These are phyloP conservation scores for Lophochroa leadbeateri DNA, from an alignment of 2,113 vertebrate genomes.

Conservation along the genomic window DNA sequence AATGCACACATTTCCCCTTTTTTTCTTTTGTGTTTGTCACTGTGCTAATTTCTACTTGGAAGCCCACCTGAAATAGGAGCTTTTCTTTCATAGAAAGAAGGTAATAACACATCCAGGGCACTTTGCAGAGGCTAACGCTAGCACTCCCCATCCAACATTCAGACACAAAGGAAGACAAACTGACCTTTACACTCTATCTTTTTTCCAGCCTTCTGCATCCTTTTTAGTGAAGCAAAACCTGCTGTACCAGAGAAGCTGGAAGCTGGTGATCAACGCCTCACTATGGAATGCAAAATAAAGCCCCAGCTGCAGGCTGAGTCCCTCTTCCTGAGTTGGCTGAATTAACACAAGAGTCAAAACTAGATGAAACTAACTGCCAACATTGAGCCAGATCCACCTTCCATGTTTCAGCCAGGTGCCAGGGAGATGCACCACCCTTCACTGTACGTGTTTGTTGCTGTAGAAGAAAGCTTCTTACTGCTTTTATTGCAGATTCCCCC, in stretches of 20 bases:
- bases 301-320: background rate
- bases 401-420: background rate
- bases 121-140: background rate
- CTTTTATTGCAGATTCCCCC: background rate
- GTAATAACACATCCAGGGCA: background rate
- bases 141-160: background rate
- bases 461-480: background rate
- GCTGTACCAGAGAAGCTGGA: background rate
- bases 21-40: background rate
- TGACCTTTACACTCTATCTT: background rate
- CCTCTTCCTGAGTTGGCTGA: background rate
- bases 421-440: too few relatives aligned
- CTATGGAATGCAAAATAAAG: background rate
- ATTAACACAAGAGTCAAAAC: background rate
- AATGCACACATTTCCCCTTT: background rate
- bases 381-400: background rate
- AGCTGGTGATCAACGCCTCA: background rate
- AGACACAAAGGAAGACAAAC: background rate
- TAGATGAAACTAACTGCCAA: background rate
- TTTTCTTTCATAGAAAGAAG: background rate
- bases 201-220: background rate
- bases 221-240: background rate
- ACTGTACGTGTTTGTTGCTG: background rate
- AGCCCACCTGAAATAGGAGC: accelerated
- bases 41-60: background rate